Conservation (phyloP, 2,797 vertebrate species). For the Bradypodion pumilum region DNA sequence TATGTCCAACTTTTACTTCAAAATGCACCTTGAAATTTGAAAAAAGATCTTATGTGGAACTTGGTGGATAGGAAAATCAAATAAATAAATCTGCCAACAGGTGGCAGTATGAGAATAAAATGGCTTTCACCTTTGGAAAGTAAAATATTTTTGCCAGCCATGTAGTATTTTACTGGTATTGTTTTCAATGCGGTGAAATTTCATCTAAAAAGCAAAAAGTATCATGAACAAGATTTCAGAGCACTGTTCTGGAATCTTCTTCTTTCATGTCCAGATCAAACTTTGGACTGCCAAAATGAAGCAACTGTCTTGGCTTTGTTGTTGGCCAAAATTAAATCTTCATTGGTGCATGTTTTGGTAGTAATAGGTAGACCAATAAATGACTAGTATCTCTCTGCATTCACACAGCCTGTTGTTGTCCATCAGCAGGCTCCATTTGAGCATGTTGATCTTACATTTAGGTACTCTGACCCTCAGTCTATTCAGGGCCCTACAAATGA, state of each 20-base stretch:
- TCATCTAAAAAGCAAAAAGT: background rate
- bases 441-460: too few species aligned
- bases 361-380: too few species aligned
- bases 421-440: too few species aligned
- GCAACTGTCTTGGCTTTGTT: too few species aligned
- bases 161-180: slow-evolving; percentile 24
- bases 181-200: background rate
- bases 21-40: background rate
- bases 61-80: background rate
- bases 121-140: background rate
- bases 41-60: background rate
- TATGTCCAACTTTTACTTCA: background rate
- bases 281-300: too few species aligned
- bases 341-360: too few species aligned
- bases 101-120: background rate
- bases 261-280: too few species aligned
- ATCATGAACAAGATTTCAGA: background rate
- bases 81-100: background rate
- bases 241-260: background rate
- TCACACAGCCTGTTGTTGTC: too few species aligned
- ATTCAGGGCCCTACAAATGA: too few species aligned
- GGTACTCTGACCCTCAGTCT: too few species aligned
- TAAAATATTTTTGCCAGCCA: background rate
- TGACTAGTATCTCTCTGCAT: too few species aligned
- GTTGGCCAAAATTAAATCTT: too few species aligned